Conservation (phyloP, 2,888 invertebrate genomes). For the Lasioglossum morio region DNA sequence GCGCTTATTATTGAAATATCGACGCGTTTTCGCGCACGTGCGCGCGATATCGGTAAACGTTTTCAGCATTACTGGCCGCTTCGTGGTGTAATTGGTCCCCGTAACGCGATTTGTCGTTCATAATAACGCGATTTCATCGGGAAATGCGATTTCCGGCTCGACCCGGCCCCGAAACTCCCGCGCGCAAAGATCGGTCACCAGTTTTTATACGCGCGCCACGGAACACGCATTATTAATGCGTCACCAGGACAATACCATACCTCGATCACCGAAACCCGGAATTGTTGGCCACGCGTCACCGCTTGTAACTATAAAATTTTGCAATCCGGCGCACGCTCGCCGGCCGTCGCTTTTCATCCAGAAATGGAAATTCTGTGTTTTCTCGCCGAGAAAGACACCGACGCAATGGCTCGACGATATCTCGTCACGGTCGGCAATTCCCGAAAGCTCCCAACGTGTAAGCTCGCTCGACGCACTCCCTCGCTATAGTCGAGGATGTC, state of each 20-base stretch:
- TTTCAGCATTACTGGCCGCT: slow-evolving; percentile 34
- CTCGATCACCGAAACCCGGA: background rate
- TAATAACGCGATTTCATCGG: slow-evolving; percentile 45
- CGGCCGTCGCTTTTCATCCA: slow-evolving; percentile 14
- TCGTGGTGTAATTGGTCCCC: slow-evolving; percentile 40
- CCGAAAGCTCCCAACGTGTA: slow-evolving; percentile 52
- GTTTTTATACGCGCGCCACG: background rate
- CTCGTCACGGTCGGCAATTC: slow-evolving; percentile 54
- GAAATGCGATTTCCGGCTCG: slow-evolving; percentile 39
- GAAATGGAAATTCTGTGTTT: slow-evolving; percentile 51
- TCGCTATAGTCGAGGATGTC: slow-evolving; percentile 24
- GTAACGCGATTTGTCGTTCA: slow-evolving; percentile 53
- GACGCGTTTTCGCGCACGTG: slow-evolving; percentile 27
- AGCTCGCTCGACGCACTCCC: slow-evolving; percentile 45
- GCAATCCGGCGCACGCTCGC: background rate
- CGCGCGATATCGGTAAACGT: slow-evolving; percentile 41
- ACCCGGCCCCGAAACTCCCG: slow-evolving; percentile 5
- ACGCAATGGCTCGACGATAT: slow-evolving; percentile 41
- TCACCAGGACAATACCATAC: background rate
- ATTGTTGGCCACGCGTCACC: slow-evolving; percentile 3
- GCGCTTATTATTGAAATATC: slow-evolving; percentile 57
- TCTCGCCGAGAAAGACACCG: slow-evolving; percentile 10
- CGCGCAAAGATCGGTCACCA: background rate
- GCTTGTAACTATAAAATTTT: slow-evolving; percentile 13
- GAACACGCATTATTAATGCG: background rate